Evolutionary conservation across 2,797 vertebrate species (phyloP), one percentile per base, ranked within the genome.

Genomic region (Propithecus perrieri): DNA sequence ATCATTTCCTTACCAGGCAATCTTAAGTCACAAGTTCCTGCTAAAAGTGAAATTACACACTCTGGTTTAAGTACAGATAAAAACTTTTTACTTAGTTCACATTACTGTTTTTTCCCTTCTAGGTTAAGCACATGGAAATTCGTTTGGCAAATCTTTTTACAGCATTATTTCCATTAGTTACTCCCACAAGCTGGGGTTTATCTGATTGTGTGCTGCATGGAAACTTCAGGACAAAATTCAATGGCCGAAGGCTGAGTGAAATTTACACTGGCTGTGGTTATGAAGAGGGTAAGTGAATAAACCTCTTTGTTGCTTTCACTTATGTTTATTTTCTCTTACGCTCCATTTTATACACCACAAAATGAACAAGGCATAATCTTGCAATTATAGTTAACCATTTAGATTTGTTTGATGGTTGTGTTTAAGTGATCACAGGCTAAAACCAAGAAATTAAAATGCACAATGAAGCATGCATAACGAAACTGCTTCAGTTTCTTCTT

Each of bases 201-300:
- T 95, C 72, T 67, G 96, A 97, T 95, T 75, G 63, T 81, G 24
- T 65, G 10, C 94, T 95, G 80, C 91, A 97, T 98, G 97, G 97
- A 98, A 97, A 98, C 90, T 89, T 96, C 43, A 43, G 28, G 28
- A 17, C 20, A 91, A 93, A 81, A 95, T 74, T 86, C 88, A 94
- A 4, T 96, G 94, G 65, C 94, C 95, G 85, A 98, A 97, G 89
- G 85, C 90, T 97, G 61, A 96, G 65, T 84, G 76, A 97, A 97
- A n/a, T 76, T 78, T 92, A n/a, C 59, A 46, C 85, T 95, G 72
- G 85, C 94, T 89, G 86, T 35, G 76, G 92, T 30, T 63, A 98
- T 97, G 97, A 97, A 95, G 96, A 97, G 96, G 98, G 98, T 98
- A 98, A 98, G 98, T 98, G 81, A 90, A 50, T 28, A 61, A 63